These are phyloP conservation scores for Hydractinia symbiolongicarpus DNA, from an alignment of 30 jellyfish, hydroid and myxozoan genomes.

Conservation along the genomic window DNA sequence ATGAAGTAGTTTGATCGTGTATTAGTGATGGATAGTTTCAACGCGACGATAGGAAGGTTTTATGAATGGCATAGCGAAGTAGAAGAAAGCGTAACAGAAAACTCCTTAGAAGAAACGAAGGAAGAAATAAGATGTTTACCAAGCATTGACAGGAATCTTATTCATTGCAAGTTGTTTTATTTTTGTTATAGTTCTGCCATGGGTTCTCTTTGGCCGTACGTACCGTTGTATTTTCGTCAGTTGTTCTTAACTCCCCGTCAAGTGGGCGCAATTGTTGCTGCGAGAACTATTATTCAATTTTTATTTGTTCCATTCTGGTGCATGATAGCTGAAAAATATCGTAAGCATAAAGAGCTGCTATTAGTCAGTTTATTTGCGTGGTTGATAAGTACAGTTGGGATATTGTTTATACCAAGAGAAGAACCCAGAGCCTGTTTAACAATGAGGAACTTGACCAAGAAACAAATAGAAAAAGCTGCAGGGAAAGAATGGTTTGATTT, in stretches of 20 bases:
- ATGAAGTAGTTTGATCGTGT: too few species aligned
- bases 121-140: constrained; percentile 1
- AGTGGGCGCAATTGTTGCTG: constrained; percentile 87
- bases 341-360: constrained; percentile 52
- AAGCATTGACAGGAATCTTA: constrained; percentile 17
- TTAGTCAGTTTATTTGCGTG: constrained; percentile 59
- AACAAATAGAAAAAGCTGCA: neutral
- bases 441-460: constrained; percentile 31
- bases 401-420: constrained; percentile 72
- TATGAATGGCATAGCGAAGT: too few species aligned
- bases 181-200: constrained; percentile 78
- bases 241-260: constrained; percentile 82
- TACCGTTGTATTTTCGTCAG: constrained; percentile 84
- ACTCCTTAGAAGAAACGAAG: neutral
- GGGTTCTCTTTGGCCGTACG: constrained; percentile 91
- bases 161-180: constrained; percentile 62
- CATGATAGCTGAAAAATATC: constrained; percentile 70
- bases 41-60: too few species aligned
- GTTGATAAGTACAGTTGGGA: constrained; percentile 73
- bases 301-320: constrained; percentile 91
- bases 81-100: neutral
- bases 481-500: constrained; percentile 55
- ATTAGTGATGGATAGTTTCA: too few species aligned
- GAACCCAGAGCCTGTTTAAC: constrained; percentile 86
- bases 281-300: constrained; percentile 71